A percentile compares a stretch with the other conserved stretches of the same genome.
phyloP scores from a whole-genome alignment of 1,140 invertebrate genomes.

The Drosophila athabasca region DNA sequence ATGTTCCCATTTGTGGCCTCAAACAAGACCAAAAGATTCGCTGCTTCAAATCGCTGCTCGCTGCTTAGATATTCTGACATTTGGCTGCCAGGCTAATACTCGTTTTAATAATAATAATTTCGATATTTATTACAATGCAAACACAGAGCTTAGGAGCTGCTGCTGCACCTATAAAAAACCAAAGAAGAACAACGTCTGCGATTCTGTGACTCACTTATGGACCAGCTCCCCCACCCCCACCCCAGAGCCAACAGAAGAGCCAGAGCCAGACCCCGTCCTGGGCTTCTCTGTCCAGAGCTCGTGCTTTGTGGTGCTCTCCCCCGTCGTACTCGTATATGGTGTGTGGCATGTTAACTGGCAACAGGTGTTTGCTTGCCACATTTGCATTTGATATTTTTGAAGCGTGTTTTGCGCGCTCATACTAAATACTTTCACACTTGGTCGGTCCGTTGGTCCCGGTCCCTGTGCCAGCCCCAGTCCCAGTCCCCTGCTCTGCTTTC shows the following conservation, averaged over 20 bases:
- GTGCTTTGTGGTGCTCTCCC: constrained; percentile 6
- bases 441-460: background rate
- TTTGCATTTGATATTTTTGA: constrained; percentile 65
- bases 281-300: constrained; percentile 25
- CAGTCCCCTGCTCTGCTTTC: constrained; percentile 24
- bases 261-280: constrained; percentile 18
- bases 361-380: constrained; percentile 72
- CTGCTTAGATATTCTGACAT: constrained; percentile 31
- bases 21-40: constrained; percentile 27
- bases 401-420: constrained; percentile 50
- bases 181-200: constrained; percentile 18
- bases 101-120: constrained; percentile 51
- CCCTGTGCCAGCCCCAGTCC: background rate
- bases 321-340: background rate
- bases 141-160: constrained; percentile 18
- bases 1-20: background rate
- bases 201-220: no score
- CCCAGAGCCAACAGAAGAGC: background rate
- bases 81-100: constrained; percentile 36
- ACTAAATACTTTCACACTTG: constrained; percentile 78
- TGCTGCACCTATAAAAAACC: constrained; percentile 46
- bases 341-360: constrained; percentile 57
- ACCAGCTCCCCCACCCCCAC: background rate
- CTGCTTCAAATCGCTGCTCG: constrained; percentile 10
- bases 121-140: constrained; percentile 45